Evolutionary conservation across 2,888 invertebrate genomes (phyloP).

Genomic region (Ophion ellenae): DNA sequence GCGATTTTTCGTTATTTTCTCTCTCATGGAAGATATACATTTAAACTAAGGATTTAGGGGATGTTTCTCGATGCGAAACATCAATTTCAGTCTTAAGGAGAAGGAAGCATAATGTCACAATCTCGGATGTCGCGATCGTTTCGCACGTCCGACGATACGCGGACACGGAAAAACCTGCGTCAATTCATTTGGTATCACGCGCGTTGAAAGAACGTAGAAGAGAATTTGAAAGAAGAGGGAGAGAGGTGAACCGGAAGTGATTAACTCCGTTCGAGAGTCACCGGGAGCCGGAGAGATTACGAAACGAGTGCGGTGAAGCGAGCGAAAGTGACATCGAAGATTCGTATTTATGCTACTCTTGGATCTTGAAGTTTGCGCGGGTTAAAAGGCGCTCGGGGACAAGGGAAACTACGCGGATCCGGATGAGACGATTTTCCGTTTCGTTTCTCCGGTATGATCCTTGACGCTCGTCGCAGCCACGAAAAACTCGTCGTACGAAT

Average conservation of each 20-base stretch:
- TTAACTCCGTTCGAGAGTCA: conserved; percentile 19
- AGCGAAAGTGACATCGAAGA: conserved; percentile 56
- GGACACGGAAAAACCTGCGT: neutral
- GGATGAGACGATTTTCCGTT: conserved; percentile 1
- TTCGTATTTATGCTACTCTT: conserved; percentile 56
- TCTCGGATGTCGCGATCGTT: conserved; percentile 54
- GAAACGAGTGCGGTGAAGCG: conserved; percentile 16
- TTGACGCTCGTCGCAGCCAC: conserved; percentile 40
- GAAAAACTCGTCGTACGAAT: conserved; percentile 50
- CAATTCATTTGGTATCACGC: neutral
- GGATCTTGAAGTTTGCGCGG: conserved; percentile 41
- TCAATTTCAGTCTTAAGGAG: conserved; percentile 77
- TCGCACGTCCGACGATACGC: neutral
- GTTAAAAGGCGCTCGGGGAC: neutral
- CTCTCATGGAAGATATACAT: conserved; percentile 64
- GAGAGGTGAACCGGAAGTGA: conserved; percentile 14
- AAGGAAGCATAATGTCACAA: conserved; percentile 75
- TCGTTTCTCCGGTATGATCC: conserved; percentile 19
- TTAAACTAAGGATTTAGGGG: conserved; percentile 57
- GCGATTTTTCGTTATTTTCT: conserved; percentile 25
- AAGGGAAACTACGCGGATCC: neutral
- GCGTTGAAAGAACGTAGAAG: neutral
- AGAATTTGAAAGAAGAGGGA: neutral
- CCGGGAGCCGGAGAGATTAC: neutral
- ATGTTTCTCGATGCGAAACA: conserved; percentile 67